Conservation (phyloP, 2,797 vertebrate species). For the Psittacula derbiana region DNA sequence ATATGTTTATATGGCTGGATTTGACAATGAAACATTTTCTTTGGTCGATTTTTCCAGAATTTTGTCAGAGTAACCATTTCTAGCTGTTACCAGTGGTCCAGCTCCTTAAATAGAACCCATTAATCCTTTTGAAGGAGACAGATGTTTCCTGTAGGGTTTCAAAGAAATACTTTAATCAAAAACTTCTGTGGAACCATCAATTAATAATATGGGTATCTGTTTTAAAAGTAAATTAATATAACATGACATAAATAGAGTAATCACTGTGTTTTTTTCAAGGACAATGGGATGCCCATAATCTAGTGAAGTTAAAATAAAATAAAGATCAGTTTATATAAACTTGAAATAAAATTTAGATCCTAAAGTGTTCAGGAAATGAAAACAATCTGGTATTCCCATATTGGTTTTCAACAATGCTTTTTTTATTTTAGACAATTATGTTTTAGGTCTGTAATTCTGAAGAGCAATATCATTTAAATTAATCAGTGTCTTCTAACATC, state of each 20-base stretch:
- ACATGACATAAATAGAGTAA: neutral
- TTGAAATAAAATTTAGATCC: neutral
- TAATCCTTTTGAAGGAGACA: neutral
- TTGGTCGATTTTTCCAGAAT: neutral
- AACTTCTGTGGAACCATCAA: neutral
- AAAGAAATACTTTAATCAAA: neutral
- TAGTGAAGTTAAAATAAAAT: neutral
- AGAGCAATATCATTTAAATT: neutral
- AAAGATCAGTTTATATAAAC: neutral
- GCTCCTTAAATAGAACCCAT: neutral
- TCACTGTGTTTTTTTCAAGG: neutral
- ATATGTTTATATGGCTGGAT: neutral
- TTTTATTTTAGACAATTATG: neutral
- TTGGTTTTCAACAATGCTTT: fast-evolving
- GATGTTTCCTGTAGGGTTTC: neutral
- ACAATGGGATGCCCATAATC: neutral
- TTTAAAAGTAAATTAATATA: neutral
- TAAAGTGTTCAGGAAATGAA: neutral
- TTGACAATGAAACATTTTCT: neutral
- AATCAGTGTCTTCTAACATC: neutral
- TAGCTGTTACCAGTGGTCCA: neutral
- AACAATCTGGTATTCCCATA: fast-evolving
- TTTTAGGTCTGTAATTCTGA: neutral
- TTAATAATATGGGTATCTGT: neutral
- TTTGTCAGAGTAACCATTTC: neutral